phyloP scores from a whole-genome alignment of 2,113 vertebrate genomes.

The Aldabrachelys gigantea region DNA sequence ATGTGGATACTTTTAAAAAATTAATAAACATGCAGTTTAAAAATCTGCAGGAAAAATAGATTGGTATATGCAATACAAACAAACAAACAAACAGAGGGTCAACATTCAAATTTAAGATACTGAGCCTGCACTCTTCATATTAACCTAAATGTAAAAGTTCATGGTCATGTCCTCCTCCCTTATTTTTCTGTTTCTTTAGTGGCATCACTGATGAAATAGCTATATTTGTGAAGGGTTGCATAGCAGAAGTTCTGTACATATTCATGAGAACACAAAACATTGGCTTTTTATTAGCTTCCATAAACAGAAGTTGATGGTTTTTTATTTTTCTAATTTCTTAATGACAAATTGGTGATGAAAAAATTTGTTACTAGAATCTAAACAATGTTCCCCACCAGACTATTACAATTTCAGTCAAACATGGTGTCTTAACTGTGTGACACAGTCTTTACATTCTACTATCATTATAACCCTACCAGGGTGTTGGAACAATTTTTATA shows the following conservation, averaged over 20 bases:
- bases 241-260: not conserved
- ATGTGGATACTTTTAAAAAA: not conserved
- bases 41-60: not conserved
- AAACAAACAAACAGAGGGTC: not conserved
- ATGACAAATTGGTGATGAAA: not conserved
- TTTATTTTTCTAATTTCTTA: not conserved
- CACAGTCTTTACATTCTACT: not conserved
- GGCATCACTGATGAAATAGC: not conserved
- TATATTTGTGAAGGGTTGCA: not conserved
- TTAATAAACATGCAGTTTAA: not conserved
- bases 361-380: not conserved
- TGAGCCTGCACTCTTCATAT: not conserved
- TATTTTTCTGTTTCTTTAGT: not conserved
- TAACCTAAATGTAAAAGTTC: not conserved
- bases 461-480: not conserved
- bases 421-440: not conserved
- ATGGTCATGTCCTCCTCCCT: not conserved
- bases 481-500: too few relatives aligned
- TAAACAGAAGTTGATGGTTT: not conserved
- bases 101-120: not conserved
- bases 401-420: not conserved
- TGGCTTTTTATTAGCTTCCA: not conserved
- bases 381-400: not conserved
- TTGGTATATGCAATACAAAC: not conserved
- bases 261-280: not conserved